These are phyloP conservation scores for Sycophila sp. DNA, from an alignment of 1,140 invertebrate genomes.

Conservation along the genomic window DNA sequence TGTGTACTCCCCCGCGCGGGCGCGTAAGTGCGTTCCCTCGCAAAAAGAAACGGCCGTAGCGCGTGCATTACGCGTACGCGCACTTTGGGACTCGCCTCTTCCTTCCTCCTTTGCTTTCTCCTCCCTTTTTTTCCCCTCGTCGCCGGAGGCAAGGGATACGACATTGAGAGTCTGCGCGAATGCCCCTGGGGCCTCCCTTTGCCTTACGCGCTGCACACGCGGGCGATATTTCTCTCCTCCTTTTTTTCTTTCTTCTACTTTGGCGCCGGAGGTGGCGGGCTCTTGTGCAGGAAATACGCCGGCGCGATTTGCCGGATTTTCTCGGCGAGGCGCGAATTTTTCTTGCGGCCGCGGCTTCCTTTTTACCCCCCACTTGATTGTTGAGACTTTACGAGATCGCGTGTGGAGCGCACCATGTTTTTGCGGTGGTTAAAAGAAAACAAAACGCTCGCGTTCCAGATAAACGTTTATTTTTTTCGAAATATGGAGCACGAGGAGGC, in stretches of 20 bases:
- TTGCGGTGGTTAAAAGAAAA: no score
- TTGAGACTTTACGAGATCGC: no score
- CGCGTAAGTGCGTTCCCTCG: background rate
- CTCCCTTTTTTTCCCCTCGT: background rate
- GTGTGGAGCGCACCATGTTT: no score
- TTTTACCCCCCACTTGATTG: no score
- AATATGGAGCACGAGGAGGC: no score
- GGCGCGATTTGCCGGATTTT: background rate
- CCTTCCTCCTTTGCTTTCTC: background rate
- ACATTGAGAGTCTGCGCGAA: conserved; percentile 15
- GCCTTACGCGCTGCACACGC: background rate
- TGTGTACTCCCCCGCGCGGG: background rate
- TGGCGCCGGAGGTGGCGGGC: background rate
- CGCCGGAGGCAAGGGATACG: no score
- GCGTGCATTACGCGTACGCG: background rate
- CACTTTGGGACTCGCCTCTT: background rate
- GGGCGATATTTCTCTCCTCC: background rate
- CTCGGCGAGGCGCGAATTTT: background rate
- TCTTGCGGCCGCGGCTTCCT: no score
- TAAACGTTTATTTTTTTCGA: no score
- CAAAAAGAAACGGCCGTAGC: no score
- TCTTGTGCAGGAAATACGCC: background rate
- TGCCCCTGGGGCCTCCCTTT: conserved; percentile 1
- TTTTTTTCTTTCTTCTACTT: background rate
- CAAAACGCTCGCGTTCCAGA: no score